phyloP scores from a whole-genome alignment of 2,113 vertebrate genomes.

The Hemiscyllium ocellatum region DNA sequence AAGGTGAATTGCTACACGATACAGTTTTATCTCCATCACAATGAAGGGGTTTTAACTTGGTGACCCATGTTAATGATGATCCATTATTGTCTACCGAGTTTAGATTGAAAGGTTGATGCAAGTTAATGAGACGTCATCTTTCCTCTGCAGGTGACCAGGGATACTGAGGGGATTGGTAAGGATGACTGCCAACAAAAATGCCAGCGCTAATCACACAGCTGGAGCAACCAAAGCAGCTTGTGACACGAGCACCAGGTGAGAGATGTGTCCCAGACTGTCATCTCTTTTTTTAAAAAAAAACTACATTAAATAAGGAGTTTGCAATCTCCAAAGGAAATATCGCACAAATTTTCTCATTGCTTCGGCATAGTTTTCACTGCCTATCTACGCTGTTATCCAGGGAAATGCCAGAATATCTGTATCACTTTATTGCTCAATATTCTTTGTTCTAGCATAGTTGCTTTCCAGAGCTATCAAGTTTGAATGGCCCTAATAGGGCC shows the following conservation, averaged over 20 bases:
- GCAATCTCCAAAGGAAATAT: not conserved
- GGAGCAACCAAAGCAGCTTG: constrained; percentile 78
- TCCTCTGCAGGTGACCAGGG: constrained; percentile 65
- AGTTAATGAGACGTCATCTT: constrained; percentile 45
- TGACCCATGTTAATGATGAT: constrained; percentile 29
- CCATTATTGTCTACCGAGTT: constrained; percentile 32
- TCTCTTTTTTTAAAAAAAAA: no score
- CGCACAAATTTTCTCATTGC: not conserved
- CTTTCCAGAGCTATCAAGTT: not conserved
- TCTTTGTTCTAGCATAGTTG: not conserved
- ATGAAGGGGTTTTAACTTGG: not conserved
- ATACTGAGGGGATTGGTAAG: constrained; percentile 68
- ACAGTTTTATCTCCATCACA: constrained; percentile 35
- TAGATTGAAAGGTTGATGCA: constrained; percentile 35
- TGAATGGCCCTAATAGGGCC: not conserved
- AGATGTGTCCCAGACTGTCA: constrained; percentile 3
- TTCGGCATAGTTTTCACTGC: not conserved
- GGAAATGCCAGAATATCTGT: not conserved
- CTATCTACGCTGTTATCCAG: no score
- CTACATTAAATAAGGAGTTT: not conserved
- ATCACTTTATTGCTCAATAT: not conserved
- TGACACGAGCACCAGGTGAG: constrained; percentile 82
- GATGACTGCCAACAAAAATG: constrained; percentile 98
- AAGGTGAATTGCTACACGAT: not conserved
- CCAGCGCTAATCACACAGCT: constrained; percentile 71